Evolutionary conservation across 1,140 invertebrate species (phyloP).

Genomic region (Drosophila grimshawi): DNA sequence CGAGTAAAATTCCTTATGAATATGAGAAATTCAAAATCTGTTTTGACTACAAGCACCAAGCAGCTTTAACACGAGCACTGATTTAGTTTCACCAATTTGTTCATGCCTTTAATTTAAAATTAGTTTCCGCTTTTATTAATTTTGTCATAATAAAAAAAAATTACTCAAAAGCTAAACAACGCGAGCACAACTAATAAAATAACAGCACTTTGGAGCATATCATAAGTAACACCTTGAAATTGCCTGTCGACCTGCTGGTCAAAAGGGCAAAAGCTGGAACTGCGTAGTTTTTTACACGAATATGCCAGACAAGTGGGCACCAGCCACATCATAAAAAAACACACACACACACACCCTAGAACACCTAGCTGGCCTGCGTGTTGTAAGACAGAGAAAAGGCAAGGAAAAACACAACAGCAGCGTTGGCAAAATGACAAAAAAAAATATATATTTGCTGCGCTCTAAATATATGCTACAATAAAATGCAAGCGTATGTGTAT

Average conservation of each 20-base stretch:
- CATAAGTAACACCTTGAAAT: constrained; percentile 14
- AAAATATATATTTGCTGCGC: constrained; percentile 18
- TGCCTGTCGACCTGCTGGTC: constrained; percentile 16
- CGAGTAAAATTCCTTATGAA: too few relatives aligned
- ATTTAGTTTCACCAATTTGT: too few relatives aligned
- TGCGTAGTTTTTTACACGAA: constrained; percentile 52
- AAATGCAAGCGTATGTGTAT: constrained; percentile 7
- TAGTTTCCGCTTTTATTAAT: too few relatives aligned
- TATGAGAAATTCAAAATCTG: background rate
- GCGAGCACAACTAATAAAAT: too few relatives aligned
- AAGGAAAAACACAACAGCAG: background rate
- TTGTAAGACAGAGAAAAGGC: background rate
- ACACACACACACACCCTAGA: constrained; percentile 20
- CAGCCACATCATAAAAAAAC: constrained; percentile 34
- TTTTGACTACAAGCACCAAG: too few relatives aligned
- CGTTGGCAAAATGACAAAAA: constrained; percentile 64
- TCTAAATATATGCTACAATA: constrained; percentile 43
- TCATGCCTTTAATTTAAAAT: too few relatives aligned
- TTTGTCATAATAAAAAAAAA: too few relatives aligned
- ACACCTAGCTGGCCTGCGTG: constrained; percentile 46
- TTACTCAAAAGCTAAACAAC: too few relatives aligned
- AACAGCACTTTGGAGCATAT: background rate
- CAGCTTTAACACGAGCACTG: too few relatives aligned
- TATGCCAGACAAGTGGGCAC: constrained; percentile 67
- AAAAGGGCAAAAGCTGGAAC: constrained; percentile 33